phyloP scores from a whole-genome alignment of 1,140 invertebrate genomes.

The Hylyphantes graminicola region DNA sequence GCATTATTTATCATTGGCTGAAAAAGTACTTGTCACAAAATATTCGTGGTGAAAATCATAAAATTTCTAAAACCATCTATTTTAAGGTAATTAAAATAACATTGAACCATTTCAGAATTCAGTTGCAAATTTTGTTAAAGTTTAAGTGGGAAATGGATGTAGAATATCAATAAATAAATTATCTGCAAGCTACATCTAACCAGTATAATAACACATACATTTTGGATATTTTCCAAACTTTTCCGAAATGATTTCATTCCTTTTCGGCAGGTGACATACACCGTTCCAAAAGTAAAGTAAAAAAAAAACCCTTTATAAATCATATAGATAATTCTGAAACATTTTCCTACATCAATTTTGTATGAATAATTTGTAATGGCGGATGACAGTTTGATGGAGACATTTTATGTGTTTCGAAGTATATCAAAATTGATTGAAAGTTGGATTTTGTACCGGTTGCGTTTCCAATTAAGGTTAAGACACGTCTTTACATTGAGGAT shows the following conservation, averaged over 20 bases:
- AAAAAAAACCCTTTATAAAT: constrained; percentile 6
- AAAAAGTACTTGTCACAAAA: no score
- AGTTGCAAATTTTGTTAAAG: no score
- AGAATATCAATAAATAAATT: no score
- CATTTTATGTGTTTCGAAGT: background rate
- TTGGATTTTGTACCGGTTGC: constrained; percentile 16
- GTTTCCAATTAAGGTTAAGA: constrained; percentile 8
- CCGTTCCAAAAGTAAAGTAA: background rate
- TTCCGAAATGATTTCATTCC: background rate
- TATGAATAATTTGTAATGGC: constrained; percentile 29
- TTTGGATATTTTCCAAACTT: constrained; percentile 17
- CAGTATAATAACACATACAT: background rate
- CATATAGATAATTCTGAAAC: constrained; percentile 33
- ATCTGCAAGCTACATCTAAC: no score
- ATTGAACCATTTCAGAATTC: no score
- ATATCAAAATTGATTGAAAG: constrained; percentile 14
- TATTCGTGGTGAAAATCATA: no score
- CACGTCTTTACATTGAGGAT: background rate
- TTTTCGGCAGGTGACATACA: constrained; percentile 22
- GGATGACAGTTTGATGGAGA: constrained; percentile 9
- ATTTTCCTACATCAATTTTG: background rate
- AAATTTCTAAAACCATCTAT: no score
- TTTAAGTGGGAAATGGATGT: no score
- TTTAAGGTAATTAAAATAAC: no score
- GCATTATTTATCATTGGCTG: no score